Evolutionary conservation across 2,888 invertebrate species (phyloP).

Genomic region (Pherbina coryleti): DNA sequence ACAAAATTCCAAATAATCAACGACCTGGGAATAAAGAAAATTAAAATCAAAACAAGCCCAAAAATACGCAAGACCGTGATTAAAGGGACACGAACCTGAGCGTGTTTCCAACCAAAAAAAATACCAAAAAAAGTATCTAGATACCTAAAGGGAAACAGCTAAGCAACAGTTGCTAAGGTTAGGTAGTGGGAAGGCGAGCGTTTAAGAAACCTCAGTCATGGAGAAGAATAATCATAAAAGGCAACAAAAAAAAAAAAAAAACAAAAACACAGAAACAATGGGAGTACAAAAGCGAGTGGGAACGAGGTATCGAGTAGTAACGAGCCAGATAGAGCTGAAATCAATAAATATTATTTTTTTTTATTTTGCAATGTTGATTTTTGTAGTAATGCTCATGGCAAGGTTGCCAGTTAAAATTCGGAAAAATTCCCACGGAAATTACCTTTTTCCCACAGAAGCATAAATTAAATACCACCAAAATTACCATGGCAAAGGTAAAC

Average conservation of each 20-base stretch:
- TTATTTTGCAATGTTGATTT: neutral
- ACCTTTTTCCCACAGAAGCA: too few species aligned
- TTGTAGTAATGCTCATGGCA: neutral
- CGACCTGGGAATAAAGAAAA: neutral
- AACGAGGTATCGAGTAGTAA: too few species aligned
- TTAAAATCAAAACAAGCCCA: constrained; percentile 8
- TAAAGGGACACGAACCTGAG: neutral
- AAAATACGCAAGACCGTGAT: constrained; percentile 1
- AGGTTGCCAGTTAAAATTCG: too few species aligned
- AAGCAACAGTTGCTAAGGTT: neutral
- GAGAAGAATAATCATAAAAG: neutral
- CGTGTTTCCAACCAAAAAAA: neutral
- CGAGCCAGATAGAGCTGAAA: neutral
- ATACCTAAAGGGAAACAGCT: neutral
- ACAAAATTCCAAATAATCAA: neutral
- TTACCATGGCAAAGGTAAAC: too few species aligned
- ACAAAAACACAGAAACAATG: neutral
- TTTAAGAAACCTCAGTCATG: neutral
- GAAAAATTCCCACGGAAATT: too few species aligned
- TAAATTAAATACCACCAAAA: too few species aligned
- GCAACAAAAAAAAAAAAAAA: neutral
- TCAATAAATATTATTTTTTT: too few species aligned
- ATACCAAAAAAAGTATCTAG: neutral
- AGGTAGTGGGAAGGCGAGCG: neutral
- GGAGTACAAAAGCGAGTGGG: neutral